Conservation (phyloP, 2,113 vertebrate genomes). For the Tyrannus savana region DNA sequence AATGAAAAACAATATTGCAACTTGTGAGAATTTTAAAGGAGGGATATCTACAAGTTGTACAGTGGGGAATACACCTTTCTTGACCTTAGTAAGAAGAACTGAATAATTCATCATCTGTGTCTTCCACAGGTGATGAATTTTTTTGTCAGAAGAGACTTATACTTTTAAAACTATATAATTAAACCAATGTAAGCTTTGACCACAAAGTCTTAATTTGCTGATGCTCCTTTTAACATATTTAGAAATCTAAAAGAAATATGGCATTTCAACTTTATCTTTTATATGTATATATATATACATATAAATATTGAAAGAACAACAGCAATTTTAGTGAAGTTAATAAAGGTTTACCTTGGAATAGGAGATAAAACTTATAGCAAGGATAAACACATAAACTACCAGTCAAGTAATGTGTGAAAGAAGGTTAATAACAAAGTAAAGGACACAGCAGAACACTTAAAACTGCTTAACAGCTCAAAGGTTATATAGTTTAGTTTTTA, state of each 20-base stretch:
- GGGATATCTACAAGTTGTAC: neutral
- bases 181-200: neutral
- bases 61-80: neutral
- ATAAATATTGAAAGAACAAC: neutral
- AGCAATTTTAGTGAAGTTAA: neutral
- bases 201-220: neutral
- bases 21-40: neutral
- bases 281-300: too few species aligned
- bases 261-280: neutral
- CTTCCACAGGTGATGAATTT: neutral
- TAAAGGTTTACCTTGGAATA: neutral
- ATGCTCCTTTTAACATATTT: neutral
- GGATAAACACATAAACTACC: neutral
- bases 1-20: neutral
- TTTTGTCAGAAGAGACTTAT: neutral
- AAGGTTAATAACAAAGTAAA: neutral
- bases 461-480: neutral
- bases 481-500: neutral
- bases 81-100: neutral
- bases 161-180: neutral
- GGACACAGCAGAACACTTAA: neutral
- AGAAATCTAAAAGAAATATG: neutral
- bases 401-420: neutral
- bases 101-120: neutral
- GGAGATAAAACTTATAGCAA: neutral